Conservation (phyloP, 2,797 vertebrate genomes). For the Corythornis leucogaster region DNA sequence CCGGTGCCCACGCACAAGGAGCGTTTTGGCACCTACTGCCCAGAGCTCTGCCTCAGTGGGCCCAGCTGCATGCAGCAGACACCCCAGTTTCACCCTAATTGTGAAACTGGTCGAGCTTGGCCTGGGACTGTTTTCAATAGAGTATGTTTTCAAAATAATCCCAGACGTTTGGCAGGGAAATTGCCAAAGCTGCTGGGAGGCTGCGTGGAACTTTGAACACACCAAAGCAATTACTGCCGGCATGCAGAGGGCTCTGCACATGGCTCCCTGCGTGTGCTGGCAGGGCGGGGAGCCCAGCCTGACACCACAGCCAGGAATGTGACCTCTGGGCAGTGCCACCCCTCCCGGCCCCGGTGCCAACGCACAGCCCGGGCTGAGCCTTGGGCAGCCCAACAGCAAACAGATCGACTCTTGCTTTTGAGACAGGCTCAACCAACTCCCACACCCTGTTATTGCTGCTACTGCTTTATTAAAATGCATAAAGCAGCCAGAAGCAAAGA, state of each 20-base stretch:
- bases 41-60: background rate
- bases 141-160: background rate
- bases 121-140: background rate
- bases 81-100: background rate
- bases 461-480: conserved; percentile 82
- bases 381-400: background rate
- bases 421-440: conserved; percentile 6
- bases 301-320: background rate
- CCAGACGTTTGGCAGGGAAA: conserved; percentile 47
- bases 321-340: background rate
- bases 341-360: background rate
- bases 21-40: background rate
- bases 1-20: background rate
- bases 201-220: background rate
- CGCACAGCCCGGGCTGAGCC: background rate
- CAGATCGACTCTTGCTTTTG: background rate
- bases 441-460: conserved; percentile 33
- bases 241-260: background rate
- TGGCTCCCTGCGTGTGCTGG: background rate
- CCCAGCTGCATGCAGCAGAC: background rate
- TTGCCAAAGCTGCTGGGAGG: conserved; percentile 19
- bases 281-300: background rate
- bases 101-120: background rate
- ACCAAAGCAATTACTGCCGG: conserved; percentile 1
- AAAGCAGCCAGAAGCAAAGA: conserved; percentile 80